Conservation (phyloP, 1,140 invertebrate genomes). For the Orchesella cincta region DNA sequence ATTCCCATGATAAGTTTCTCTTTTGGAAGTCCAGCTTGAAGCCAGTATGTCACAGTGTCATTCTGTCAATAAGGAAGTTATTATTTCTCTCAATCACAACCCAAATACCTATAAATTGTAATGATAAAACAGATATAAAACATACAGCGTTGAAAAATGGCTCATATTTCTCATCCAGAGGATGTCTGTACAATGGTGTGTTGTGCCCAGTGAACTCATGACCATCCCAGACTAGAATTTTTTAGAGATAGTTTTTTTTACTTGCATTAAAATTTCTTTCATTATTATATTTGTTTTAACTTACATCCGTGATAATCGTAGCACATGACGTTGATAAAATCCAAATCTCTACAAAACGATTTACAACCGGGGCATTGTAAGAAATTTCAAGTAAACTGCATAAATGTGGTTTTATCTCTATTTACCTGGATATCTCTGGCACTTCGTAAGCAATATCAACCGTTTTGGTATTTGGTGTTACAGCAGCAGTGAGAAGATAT, state of each 20-base stretch:
- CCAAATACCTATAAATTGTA: too few species aligned
- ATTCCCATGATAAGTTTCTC: conserved; percentile 69
- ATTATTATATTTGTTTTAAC: not conserved
- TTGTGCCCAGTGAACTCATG: conserved; percentile 63
- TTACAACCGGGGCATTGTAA: too few species aligned
- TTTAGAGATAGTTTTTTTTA: too few species aligned
- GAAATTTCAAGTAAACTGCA: too few species aligned
- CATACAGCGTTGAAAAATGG: conserved; percentile 27
- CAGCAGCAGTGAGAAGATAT: conserved; percentile 64
- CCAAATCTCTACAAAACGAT: too few species aligned
- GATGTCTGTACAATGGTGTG: conserved; percentile 60
- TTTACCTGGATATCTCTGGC: conserved; percentile 57
- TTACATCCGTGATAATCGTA: conserved; percentile 69
- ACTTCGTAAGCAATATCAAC: conserved; percentile 66
- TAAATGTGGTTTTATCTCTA: too few species aligned
- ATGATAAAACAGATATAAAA: too few species aligned
- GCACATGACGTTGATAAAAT: conserved; percentile 69
- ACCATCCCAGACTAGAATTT: conserved; percentile 56
- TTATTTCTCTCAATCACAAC: too few species aligned
- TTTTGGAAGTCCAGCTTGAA: conserved; percentile 59
- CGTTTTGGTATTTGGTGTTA: conserved; percentile 61
- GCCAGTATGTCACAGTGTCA: conserved; percentile 57
- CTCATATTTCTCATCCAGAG: conserved; percentile 49
- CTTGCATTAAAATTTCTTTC: too few species aligned
- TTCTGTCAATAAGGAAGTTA: too few species aligned